Conservation (phyloP, 2,797 vertebrate genomes). For the Sebastes nivosus region DNA sequence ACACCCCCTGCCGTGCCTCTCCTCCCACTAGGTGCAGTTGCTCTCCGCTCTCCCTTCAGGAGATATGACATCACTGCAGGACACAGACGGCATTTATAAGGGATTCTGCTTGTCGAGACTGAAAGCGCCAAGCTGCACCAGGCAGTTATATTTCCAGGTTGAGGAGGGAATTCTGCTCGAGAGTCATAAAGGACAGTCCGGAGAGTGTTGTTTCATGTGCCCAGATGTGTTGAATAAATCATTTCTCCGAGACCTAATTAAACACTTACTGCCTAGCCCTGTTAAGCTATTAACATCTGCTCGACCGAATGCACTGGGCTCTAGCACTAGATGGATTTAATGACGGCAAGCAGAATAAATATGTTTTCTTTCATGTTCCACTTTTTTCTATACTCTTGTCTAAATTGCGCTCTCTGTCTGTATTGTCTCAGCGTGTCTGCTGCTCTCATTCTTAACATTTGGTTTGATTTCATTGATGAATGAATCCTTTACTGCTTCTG, state of each 20-base stretch:
- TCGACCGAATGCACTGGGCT: conserved; percentile 60
- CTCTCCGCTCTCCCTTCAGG: conserved; percentile 23
- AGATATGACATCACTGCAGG: conserved; percentile 37
- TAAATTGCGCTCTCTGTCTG: not conserved
- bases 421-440: conserved; percentile 20
- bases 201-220: conserved; percentile 64
- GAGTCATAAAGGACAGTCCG: conserved; percentile 53
- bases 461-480: conserved; percentile 28
- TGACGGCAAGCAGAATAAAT: conserved; percentile 42
- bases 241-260: conserved; percentile 72
- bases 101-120: conserved; percentile 24
- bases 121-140: conserved; percentile 10
- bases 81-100: conserved; percentile 7
- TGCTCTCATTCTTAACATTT: conserved; percentile 25
- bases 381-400: conserved; percentile 9
- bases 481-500: not conserved
- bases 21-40: conserved; percentile 39
- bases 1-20: conserved; percentile 28
- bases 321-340: conserved; percentile 43
- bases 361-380: conserved; percentile 31
- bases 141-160: conserved; percentile 19
- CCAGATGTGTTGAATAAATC: conserved; percentile 79
- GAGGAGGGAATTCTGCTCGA: conserved; percentile 17
- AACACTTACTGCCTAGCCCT: conserved; percentile 71
- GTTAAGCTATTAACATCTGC: conserved; percentile 79